Base-by-base conservation (phyloP, 2,888 invertebrate species). In the Euspilapteryx auroguttella region DNA sequence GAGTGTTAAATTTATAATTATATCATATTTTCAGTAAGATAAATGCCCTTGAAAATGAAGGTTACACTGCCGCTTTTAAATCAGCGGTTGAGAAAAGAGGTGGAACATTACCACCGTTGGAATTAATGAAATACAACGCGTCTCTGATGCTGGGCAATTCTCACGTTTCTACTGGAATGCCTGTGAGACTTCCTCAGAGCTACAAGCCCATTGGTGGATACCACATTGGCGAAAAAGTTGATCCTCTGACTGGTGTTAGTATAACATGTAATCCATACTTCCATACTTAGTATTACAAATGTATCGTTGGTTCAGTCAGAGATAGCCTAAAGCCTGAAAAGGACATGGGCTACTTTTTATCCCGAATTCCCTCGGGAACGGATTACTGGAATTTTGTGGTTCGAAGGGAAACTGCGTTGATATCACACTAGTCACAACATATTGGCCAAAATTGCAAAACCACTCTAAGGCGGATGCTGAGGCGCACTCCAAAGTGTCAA, bases 231-330 rank as follows among this genome's bases (percentile, higher is more conserved):
- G 9, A 24, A 3, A 9, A 48, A 3, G 39, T 47, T 0, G 44
- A 49, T 14, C 53, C 57, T 2, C 36, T 66, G 13, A 48, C 58
- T 2, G 40, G 53, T 46, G 66, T 68, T 40, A 36, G 31, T 35
- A 11, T 8, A 11, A 7, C 8, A 4, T 10, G 2, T 27, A 11
- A 7, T 27, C 2, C 20, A 17, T 2, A 12, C 5, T 3, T 12
- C 12, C n/a, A n/a, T n/a, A n/a, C n/a, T n/a, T n/a, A n/a, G n/a
- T n/a, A n/a, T n/a, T n/a, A n/a, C n/a, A n/a, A 6, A 24, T 12
- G 10, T 6, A 24, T 12, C 5, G 3, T 6, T 6, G 4, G 9
- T 12, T 12, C 4, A 24, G 12, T 6, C 21, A 4, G n/a, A 25
- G 11, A 10, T 2, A 10, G 11, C 4, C 2, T 14, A 17, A n/a